These are phyloP conservation scores for Operophtera brumata DNA, from an alignment of 2,888 invertebrate genomes.

Conservation along the genomic window DNA sequence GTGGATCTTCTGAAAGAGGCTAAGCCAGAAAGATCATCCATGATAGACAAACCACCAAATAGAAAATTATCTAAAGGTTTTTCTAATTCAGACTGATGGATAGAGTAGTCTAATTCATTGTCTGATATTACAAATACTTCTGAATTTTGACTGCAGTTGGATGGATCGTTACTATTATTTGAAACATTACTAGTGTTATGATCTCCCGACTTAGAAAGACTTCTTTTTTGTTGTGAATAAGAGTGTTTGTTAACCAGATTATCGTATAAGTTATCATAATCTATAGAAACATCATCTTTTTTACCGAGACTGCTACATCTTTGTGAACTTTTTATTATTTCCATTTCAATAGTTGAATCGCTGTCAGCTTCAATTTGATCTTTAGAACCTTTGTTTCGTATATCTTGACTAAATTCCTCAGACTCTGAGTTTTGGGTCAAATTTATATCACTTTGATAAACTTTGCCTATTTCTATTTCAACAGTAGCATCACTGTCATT, in stretches of 20 bases:
- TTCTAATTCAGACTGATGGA: slow-evolving; percentile 56
- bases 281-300: slow-evolving; percentile 58
- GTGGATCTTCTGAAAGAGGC: slow-evolving; percentile 19
- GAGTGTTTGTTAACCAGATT: slow-evolving; percentile 14
- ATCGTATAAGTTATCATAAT: slow-evolving; percentile 62
- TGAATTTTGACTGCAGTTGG: slow-evolving; percentile 47
- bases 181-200: slow-evolving; percentile 4
- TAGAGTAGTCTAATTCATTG: slow-evolving; percentile 83
- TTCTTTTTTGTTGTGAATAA: slow-evolving; percentile 4
- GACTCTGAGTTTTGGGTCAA: slow-evolving; percentile 54
- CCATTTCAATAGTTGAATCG: slow-evolving; percentile 8
- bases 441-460: slow-evolving; percentile 45
- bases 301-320: slow-evolving; percentile 47
- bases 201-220: slow-evolving; percentile 4
- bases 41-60: slow-evolving; percentile 49
- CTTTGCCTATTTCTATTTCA: slow-evolving; percentile 2
- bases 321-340: slow-evolving; percentile 16
- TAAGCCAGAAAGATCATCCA: slow-evolving; percentile 39
- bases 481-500: neutral
- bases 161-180: slow-evolving; percentile 19
- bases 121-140: slow-evolving; percentile 73
- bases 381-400: neutral
- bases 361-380: slow-evolving; percentile 2
- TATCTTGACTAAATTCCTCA: slow-evolving; percentile 24
- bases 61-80: slow-evolving; percentile 40